Percentiles rank a stretch among this genome's conserved stretches.
Evolutionary conservation across 35 echinoderm and acorn worm genomes (phyloP).

Genomic region (Heliocidaris tuberculata): DNA sequence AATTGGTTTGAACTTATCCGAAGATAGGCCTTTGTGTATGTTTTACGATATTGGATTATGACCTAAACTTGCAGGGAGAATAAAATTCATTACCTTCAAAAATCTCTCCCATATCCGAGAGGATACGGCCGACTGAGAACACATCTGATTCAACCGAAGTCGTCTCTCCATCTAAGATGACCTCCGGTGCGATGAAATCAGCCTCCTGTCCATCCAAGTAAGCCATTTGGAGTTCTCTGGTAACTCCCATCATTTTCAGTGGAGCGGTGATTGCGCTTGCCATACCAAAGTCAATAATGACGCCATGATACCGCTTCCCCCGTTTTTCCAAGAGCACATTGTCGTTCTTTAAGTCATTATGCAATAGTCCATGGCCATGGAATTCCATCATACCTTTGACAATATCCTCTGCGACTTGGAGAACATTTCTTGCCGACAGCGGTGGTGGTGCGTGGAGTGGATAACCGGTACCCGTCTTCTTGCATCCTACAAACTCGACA

Average conservation of each 20-base stretch:
- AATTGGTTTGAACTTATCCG: no score
- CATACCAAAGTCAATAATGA: not conserved
- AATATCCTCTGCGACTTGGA: no score
- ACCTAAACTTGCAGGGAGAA: no score
- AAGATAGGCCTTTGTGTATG: no score
- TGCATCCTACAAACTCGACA: not conserved
- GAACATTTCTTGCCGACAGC: no score
- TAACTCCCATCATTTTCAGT: not conserved
- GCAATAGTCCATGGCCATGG: not conserved
- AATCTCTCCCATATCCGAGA: not conserved
- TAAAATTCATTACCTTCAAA: no score
- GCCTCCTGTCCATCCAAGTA: not conserved
- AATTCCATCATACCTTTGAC: not conserved
- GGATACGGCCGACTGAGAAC: not conserved
- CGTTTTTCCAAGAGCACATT: not conserved
- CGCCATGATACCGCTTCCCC: not conserved
- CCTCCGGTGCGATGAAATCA: not conserved
- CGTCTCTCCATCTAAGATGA: not conserved
- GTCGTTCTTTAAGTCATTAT: slow-evolving; percentile 4
- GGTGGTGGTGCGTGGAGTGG: no score
- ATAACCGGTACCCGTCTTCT: not conserved
- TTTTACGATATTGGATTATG: no score
- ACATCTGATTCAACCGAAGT: not conserved
- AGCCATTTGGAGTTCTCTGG: not conserved
- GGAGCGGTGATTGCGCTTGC: not conserved